A percentile compares a stretch with the other conserved stretches of the same genome.
Evolutionary conservation across 2,113 vertebrate species (phyloP).

Genomic region (Myanophis thanlyinensis): DNA sequence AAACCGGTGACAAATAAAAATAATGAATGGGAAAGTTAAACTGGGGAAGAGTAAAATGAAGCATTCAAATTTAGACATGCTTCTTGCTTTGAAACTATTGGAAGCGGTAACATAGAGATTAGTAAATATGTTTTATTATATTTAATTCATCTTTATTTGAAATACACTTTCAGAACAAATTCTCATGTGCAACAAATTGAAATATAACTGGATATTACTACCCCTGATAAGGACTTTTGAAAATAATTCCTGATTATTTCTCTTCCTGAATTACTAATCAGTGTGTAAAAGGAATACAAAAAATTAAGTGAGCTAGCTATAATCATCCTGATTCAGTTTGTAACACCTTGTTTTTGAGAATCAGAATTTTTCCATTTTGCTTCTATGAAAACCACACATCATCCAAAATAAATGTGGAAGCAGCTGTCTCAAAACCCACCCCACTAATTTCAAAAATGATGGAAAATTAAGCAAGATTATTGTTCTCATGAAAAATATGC

Average conservation of each 20-base stretch:
- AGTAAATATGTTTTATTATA: neutral
- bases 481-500: neutral
- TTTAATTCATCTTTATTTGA: neutral
- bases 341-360: neutral
- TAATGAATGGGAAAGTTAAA: neutral
- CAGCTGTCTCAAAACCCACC: neutral
- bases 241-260: neutral
- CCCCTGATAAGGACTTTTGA: neutral
- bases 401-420: neutral
- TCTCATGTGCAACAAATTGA: neutral
- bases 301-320: neutral
- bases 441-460: neutral
- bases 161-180: neutral
- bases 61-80: neutral
- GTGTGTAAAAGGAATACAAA: neutral
- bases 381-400: neutral
- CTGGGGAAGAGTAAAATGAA: neutral
- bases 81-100: neutral
- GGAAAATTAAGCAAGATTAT: neutral
- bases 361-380: neutral
- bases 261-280: neutral
- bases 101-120: neutral
- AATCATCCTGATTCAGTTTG: neutral
- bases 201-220: neutral
- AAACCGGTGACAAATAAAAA: neutral